Base-by-base conservation (phyloP, 2,888 invertebrate genomes). In the Mimas tiliae region DNA sequence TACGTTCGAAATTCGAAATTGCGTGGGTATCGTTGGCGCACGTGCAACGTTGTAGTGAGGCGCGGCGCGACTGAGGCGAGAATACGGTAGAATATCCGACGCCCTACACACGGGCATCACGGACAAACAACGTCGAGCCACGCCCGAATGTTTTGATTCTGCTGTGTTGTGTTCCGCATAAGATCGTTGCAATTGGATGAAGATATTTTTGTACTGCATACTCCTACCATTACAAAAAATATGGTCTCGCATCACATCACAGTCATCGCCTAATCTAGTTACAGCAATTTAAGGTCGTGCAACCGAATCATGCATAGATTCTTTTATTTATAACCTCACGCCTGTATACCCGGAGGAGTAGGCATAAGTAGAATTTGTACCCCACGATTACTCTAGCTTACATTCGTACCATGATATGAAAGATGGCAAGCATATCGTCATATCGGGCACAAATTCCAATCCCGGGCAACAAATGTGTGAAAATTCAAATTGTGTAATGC, bases 71-170 rank as follows among this genome's bases (percentile, higher is more conserved):
- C 67, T 67, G 62, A 50, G 19, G 19, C 50, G 50, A 50, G 50
- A 19, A 50, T 19, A 50, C 19, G 19, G 19, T 9, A 50, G 50
- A 19, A 50, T 19, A 16, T 45, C 55, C 42, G 27, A 53, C 62
- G 64, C 64, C 52, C 34, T 34, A 38, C 55, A 33, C 14, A 45
- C 62, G 11, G 27, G 6, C 33, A 48, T 38, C 19, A 21, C 50
- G 50, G 52, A 38, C 51, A 33, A 62, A 21, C 62, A 62, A 21
- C 62, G 45, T 12, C 48, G 47, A 38, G 62, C 67, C 64, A 67
- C 67, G 67, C 67, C 67, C 67, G 62, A 51, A 52, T 64, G 67
- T 67, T 62, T 50, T 62, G 65, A 62, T 62, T 50, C 62, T 51
- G 51, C 34, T 6, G 34, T 19, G 19, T 48, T 42, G 21, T 53